Evolutionary conservation across 2,888 invertebrate genomes (phyloP).

Genomic region (Synergus gifuensis): DNA sequence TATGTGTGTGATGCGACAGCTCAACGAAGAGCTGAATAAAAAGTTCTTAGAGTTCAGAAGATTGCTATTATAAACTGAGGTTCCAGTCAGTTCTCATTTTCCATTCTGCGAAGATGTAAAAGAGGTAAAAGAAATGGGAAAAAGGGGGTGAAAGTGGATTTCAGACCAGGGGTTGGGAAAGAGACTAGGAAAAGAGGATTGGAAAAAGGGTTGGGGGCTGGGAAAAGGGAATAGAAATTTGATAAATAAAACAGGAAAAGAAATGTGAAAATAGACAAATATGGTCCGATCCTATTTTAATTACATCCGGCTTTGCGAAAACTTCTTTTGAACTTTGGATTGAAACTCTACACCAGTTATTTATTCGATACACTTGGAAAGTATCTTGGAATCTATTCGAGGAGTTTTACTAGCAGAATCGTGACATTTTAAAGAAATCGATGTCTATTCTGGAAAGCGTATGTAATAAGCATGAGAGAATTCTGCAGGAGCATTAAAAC

Average conservation of each 20-base stretch:
- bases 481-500: conserved; percentile 64
- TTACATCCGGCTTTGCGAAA: neutral
- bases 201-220: too few species aligned
- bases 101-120: too few species aligned
- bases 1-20: neutral
- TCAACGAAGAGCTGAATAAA: neutral
- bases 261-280: too few species aligned
- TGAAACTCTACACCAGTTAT: neutral
- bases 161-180: too few species aligned
- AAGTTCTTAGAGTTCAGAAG: neutral
- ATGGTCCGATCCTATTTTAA: neutral
- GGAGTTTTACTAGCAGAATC: conserved; percentile 18
- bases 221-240: too few species aligned
- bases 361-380: conserved; percentile 22
- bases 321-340: neutral
- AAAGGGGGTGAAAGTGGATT: too few species aligned
- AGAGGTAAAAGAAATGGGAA: too few species aligned
- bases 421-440: conserved; percentile 10
- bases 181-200: too few species aligned
- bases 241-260: too few species aligned
- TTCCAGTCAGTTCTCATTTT: neutral
- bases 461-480: conserved; percentile 42
- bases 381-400: neutral
- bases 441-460: neutral
- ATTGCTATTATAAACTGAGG: neutral